A percentile compares a stretch with the other conserved stretches of the same genome.
These are phyloP conservation scores for Papilio polytes DNA, from an alignment of 1,140 invertebrate genomes.

Conservation along the genomic window DNA sequence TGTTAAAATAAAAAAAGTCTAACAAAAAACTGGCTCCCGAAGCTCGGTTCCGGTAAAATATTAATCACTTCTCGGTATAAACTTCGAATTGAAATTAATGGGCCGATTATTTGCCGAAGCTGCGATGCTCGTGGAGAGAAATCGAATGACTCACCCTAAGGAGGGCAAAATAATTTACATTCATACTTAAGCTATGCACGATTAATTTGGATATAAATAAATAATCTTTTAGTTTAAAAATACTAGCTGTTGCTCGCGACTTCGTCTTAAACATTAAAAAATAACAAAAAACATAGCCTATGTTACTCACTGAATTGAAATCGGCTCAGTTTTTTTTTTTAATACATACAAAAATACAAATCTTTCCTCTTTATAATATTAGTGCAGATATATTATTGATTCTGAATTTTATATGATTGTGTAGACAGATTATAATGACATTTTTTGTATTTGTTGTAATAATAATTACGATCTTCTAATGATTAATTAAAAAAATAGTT, in stretches of 20 bases:
- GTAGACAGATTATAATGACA: neutral
- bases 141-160: constrained; percentile 26
- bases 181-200: constrained; percentile 22
- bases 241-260: no score
- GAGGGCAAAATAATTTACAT: constrained; percentile 35
- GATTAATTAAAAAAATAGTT: neutral
- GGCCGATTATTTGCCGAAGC: constrained; percentile 33
- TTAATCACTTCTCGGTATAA: constrained; percentile 37
- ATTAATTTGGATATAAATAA: neutral
- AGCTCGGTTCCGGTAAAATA: constrained; percentile 22
- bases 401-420: neutral
- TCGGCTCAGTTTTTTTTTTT: no score
- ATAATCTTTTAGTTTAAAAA: no score
- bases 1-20: constrained; percentile 6
- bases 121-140: constrained; percentile 32
- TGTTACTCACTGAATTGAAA: no score
- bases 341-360: no score
- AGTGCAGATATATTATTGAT: no score
- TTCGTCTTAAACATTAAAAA: neutral
- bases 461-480: neutral
- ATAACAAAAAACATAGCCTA: no score
- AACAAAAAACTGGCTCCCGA: constrained; percentile 31
- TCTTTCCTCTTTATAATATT: no score
- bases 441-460: neutral
- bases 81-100: constrained; percentile 37